These are phyloP conservation scores for Mechanitis messenoides DNA, from an alignment of 2,888 invertebrate species.

Conservation along the genomic window DNA sequence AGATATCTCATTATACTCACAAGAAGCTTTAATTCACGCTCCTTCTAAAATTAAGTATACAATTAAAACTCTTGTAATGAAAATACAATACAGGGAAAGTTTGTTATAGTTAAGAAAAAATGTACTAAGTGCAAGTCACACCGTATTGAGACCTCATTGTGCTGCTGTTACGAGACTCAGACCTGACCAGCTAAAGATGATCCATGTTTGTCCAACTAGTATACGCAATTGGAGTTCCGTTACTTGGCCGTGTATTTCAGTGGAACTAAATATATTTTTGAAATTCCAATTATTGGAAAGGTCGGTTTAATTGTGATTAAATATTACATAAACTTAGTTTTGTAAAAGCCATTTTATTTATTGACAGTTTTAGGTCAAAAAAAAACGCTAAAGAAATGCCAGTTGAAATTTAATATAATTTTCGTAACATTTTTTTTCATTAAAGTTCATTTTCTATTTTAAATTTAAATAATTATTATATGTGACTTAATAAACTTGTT, in stretches of 20 bases:
- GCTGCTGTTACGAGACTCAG: background rate
- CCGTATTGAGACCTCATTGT: background rate
- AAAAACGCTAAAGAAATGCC: background rate
- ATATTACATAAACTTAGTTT: background rate
- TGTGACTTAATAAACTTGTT: no score
- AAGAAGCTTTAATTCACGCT: slow-evolving; percentile 60
- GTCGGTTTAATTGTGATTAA: slow-evolving; percentile 4
- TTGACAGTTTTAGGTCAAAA: slow-evolving; percentile 2
- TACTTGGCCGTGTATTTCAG: background rate
- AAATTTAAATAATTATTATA: background rate
- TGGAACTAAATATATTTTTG: slow-evolving; percentile 6
- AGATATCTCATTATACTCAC: slow-evolving; percentile 72
- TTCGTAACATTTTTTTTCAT: no score
- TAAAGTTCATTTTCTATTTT: background rate
- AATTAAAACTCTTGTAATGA: background rate
- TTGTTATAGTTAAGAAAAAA: slow-evolving; percentile 4
- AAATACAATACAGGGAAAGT: background rate
- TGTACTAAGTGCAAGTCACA: background rate
- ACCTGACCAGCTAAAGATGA: slow-evolving; percentile 1
- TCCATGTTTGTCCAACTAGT: background rate
- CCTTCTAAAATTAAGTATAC: slow-evolving; percentile 1
- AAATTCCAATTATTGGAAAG: slow-evolving; percentile 6
- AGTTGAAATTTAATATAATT: no score
- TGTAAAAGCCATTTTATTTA: background rate
- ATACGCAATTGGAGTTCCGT: background rate